Base-by-base conservation (phyloP, 2,113 vertebrate genomes). In the Pseudorhombus dupliciocellatus region DNA sequence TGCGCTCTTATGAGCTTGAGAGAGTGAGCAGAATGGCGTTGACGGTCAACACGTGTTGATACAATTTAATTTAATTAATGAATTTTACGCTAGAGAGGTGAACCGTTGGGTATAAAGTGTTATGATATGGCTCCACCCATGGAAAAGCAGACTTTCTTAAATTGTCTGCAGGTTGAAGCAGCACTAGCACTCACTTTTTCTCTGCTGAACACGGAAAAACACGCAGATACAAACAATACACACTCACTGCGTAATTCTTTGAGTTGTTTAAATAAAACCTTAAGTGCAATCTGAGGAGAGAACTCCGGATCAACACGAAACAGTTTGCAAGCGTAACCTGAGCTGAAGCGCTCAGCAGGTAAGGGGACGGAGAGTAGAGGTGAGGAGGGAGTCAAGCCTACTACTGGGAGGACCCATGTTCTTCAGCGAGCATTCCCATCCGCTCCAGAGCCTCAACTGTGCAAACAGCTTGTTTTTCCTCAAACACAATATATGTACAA, bases 401-500 rank as follows among this genome's bases (percentile, higher is more conserved):
- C 0, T 0, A 6, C 37, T 54, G 28, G 20, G 37, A 9, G 0
- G 0, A 26, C 60, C 2, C 5, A 61, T 56, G 7, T 54, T n/a
- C 7, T 50, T 50, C 46, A 48, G 25, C 7, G 7, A 67, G 42
- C 52, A 11, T 63, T 52, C 20, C 25, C 46, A 54, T 14, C 63
- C 7, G 22, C 25, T 4, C 40, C n/a, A 25, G 24, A 1, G 14
- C 20, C 20, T 24, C 25, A 10, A 15, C 21, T 52, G 22, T 52
- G 18, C 30, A 53, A 51, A 70, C 59, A 34, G 48, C 25, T 65
- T 65, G n/a, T 61, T 65, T 28, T 51, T 50, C 40, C 40, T 40
- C 26, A 62, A 24, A 62, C 12, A 37, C 22, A 77, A 40, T 7
- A n/a, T 4, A 42, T 4, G 0, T 24, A 55, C 4, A 11, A n/a